Evolutionary conservation across 1,140 invertebrate genomes (phyloP).

Genomic region (Oreohelix idahoensis): DNA sequence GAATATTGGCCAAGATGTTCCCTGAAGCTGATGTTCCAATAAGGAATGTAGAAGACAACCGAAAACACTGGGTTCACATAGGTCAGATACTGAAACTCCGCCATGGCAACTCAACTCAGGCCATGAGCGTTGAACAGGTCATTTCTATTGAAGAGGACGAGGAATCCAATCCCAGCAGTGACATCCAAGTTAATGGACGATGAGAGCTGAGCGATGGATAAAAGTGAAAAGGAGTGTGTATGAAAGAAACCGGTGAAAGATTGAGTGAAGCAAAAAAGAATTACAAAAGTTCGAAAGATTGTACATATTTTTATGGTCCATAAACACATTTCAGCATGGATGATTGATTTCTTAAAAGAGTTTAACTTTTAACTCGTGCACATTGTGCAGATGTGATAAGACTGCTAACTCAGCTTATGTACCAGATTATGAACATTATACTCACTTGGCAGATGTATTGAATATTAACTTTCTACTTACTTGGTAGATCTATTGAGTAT

Average conservation of each 20-base stretch:
- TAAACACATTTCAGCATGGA: no score
- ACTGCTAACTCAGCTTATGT: no score
- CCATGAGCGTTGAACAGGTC: constrained; percentile 66
- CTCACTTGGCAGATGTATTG: no score
- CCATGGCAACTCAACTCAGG: constrained; percentile 54
- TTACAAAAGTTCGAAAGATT: not conserved
- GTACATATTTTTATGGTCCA: not conserved
- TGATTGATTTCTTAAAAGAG: no score
- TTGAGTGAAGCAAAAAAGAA: not conserved
- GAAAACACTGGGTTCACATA: constrained; percentile 68
- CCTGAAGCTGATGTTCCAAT: constrained; percentile 52
- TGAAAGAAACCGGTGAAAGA: not conserved
- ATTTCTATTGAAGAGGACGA: constrained; percentile 61
- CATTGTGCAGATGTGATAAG: no score
- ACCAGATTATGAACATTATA: no score
- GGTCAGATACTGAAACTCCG: constrained; percentile 55
- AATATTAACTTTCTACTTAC: no score
- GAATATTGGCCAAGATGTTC: constrained; percentile 67
- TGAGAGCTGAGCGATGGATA: not conserved
- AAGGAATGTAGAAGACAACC: constrained; percentile 65
- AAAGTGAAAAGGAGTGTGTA: not conserved
- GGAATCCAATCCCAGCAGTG: not conserved
- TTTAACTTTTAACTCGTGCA: no score
- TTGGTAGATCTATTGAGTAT: no score
- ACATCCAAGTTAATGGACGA: constrained; percentile 27